Base-by-base conservation (phyloP, 2,797 vertebrate species). In the Sciurus vulgaris region DNA sequence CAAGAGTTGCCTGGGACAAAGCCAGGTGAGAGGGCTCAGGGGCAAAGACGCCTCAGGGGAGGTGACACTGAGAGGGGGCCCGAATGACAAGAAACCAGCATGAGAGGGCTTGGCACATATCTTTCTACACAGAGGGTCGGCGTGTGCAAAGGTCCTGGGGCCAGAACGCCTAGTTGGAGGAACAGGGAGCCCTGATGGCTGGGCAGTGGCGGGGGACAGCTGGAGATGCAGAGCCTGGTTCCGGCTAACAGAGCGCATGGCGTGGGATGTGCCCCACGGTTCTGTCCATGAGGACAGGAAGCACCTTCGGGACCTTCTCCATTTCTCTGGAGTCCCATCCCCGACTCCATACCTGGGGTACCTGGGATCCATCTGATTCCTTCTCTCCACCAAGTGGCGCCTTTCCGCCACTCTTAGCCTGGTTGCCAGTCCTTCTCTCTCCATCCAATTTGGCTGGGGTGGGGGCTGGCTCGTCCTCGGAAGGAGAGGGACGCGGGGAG, bases 361-460 rank as follows among this genome's bases (percentile, higher is more conserved):
- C 63, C 49, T 77, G 77, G 4, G 77, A 35, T 38, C 33, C 54
- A 15, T 30, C 9, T 28, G 35, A 38, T 17, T 15, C 26, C 56
- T 61, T 15, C 78, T 63, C 22, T 65, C 24, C 81, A 24, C 38
- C 28, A 20, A 20, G 3, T 3, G 15, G 1, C 14, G 22, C 33
- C 13, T 30, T 7, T n/a, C 1, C 33, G 10, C 56, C n/a, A 1
- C 30, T n/a, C 7, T 10, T 2, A 9, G 24, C 11, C 0, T 0
- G 20, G 18, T 11, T 7, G 9, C 12, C 12, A 0, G 3, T 67
- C 70, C 61, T 18, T n/a, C 72, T 41, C 41, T 7, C 51, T 67
- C 47, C 17, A 12, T n/a, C 72, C 73, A 59, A 65, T 38, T 49
- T 61, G n/a, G 63, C 59, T 26, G 59, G 70, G 15, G 13, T 22